Percentiles rank a stretch among this genome's conserved stretches.
Conservation (phyloP, 2,888 invertebrate species). For the Uloborus plumipes region DNA sequence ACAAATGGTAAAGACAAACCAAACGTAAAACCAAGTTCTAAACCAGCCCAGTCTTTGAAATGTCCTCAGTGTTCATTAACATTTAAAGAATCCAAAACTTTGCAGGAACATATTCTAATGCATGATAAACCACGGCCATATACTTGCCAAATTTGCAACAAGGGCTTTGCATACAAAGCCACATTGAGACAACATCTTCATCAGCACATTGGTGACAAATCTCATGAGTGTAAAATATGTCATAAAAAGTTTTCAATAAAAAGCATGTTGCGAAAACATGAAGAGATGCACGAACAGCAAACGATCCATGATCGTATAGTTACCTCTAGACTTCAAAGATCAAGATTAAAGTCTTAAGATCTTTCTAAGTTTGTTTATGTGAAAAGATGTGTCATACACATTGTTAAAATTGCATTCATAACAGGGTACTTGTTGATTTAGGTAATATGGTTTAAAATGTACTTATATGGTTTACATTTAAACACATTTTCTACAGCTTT, state of each 20-base stretch:
- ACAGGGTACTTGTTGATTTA: too few species aligned
- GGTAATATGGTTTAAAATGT: too few species aligned
- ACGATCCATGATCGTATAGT: not conserved
- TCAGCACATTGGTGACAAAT: conserved; percentile 44
- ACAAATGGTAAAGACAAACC: too few species aligned
- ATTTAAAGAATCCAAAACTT: conserved; percentile 14
- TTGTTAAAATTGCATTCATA: too few species aligned
- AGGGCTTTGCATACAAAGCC: conserved; percentile 38
- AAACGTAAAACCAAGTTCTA: not conserved
- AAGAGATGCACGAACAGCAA: conserved; percentile 28
- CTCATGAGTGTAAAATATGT: conserved; percentile 45
- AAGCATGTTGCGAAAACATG: conserved; percentile 43
- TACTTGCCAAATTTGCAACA: conserved; percentile 49
- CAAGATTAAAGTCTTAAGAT: not conserved
- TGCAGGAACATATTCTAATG: conserved; percentile 35
- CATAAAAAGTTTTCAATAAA: conserved; percentile 53
- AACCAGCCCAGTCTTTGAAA: conserved; percentile 13
- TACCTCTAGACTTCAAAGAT: not conserved
- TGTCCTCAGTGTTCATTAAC: conserved; percentile 24
- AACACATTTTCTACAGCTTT: too few species aligned
- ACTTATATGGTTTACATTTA: too few species aligned
- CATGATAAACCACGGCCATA: conserved; percentile 44
- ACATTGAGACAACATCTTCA: conserved; percentile 48
- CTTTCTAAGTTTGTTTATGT: too few species aligned
- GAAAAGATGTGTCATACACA: too few species aligned